Evolutionary conservation across 2,797 vertebrate species (phyloP).

Genomic region (Coendou prehensilis): DNA sequence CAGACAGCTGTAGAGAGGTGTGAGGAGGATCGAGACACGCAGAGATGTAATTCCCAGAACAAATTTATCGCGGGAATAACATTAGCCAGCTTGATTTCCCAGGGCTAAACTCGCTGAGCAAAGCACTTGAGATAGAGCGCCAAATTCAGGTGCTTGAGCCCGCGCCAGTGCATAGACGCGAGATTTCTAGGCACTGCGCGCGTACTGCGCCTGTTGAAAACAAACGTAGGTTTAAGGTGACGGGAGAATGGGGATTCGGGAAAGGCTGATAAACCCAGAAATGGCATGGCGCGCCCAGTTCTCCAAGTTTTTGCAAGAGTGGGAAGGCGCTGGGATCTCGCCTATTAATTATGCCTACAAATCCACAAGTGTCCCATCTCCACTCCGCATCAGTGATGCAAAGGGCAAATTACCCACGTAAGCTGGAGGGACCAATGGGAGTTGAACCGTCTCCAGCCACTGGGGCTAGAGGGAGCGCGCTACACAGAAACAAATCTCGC

Average conservation of each 20-base stretch:
- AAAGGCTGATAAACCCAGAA: not conserved
- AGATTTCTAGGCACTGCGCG: not conserved
- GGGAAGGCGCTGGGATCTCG: not conserved
- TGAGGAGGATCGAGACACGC: accelerated
- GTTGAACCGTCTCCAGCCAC: conserved; percentile 39
- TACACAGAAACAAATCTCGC: not conserved
- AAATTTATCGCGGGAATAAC: not conserved
- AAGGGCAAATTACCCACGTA: conserved; percentile 2
- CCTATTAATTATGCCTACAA: accelerated
- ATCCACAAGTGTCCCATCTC: not conserved
- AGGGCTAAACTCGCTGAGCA: accelerated
- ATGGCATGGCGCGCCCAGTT: not conserved
- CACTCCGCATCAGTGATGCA: conserved; percentile 50
- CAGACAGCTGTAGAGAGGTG: not conserved
- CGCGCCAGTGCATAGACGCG: accelerated
- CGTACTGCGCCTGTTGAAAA: not conserved
- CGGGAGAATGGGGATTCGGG: not conserved
- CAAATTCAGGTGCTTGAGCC: not conserved
- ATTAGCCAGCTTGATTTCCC: not conserved
- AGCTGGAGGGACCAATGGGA: too few species aligned
- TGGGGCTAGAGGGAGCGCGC: conserved; percentile 5
- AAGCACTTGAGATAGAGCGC: accelerated
- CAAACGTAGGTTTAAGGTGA: not conserved
- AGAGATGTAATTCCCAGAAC: not conserved
- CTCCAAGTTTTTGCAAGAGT: not conserved